These are phyloP conservation scores for Habrosyne pyritoides DNA, from an alignment of 2,888 invertebrate species.

Conservation along the genomic window DNA sequence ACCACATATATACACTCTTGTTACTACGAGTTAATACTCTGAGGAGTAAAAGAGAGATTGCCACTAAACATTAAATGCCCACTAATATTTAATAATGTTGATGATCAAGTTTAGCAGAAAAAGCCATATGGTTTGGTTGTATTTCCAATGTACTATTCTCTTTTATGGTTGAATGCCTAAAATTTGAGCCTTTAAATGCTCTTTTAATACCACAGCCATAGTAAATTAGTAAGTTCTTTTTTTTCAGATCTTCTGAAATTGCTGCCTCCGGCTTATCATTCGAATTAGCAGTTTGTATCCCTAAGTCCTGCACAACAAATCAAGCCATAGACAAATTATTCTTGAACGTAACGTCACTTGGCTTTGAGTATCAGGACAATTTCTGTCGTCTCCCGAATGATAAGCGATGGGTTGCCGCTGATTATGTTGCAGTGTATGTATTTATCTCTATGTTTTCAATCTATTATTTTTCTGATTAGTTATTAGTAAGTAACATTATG, in stretches of 20 bases:
- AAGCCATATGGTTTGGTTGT: no score
- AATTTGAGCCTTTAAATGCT: no score
- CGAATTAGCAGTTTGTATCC: slow-evolving; percentile 50
- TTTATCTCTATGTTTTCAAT: background rate
- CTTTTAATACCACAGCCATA: no score
- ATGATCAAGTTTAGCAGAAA: no score
- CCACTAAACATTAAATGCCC: no score
- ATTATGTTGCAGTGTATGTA: slow-evolving; percentile 66
- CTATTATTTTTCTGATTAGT: background rate
- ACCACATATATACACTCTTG: no score
- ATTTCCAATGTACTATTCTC: no score
- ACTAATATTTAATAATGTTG: no score
- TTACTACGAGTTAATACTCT: no score
- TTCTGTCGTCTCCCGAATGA: slow-evolving; percentile 57
- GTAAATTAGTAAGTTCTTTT: no score
- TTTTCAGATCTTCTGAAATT: slow-evolving; percentile 30
- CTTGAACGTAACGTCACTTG: slow-evolving; percentile 34
- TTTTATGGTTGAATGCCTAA: no score
- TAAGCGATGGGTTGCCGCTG: slow-evolving; percentile 54
- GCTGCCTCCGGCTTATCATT: slow-evolving; percentile 25
- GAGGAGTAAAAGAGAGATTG: no score
- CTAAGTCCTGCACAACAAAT: slow-evolving; percentile 48
- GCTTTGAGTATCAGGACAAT: slow-evolving; percentile 39
- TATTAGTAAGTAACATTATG: background rate
- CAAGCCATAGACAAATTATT: slow-evolving; percentile 39